A percentile compares a stretch with the other conserved stretches of the same genome.
phyloP scores from a whole-genome alignment of 2,113 vertebrate species.

The Phrynosoma blainvillii region DNA sequence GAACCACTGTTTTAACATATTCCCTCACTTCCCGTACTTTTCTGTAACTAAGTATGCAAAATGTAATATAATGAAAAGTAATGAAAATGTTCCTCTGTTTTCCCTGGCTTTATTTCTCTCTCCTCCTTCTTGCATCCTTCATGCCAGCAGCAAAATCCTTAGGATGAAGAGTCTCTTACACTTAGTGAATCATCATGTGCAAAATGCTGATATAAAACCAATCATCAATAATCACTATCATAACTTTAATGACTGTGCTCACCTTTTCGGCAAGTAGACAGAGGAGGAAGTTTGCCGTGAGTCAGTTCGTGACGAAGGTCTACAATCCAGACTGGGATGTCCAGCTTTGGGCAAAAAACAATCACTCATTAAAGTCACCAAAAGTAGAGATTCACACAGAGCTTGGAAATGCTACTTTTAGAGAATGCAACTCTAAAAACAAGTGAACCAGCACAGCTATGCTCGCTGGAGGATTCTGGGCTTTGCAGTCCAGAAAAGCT shows the following conservation, averaged over 20 bases:
- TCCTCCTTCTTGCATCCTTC: not conserved
- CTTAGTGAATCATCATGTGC: not conserved
- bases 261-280: slow-evolving; percentile 91
- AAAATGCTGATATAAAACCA: not conserved
- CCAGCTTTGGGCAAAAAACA: slow-evolving; percentile 70
- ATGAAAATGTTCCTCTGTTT: not conserved
- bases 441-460: not conserved
- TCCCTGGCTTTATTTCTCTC: not conserved
- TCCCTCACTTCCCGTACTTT: no score
- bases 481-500: no score
- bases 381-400: not conserved
- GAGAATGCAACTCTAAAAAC: no score
- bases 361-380: not conserved
- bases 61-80: not conserved
- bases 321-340: slow-evolving; percentile 94
- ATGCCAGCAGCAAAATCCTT: not conserved
- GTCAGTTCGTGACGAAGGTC: slow-evolving; percentile 92
- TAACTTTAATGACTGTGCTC: slow-evolving; percentile 20
- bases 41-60: not conserved
- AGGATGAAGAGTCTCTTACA: no score
- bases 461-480: not conserved
- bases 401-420: not conserved
- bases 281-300: slow-evolving; percentile 86
- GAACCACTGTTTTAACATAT: no score
- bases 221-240: not conserved